Evolutionary conservation across 1,140 invertebrate genomes (phyloP), one percentile per base, ranked within the genome.

Genomic region (Paramacrobiotus metropolitanus): DNA sequence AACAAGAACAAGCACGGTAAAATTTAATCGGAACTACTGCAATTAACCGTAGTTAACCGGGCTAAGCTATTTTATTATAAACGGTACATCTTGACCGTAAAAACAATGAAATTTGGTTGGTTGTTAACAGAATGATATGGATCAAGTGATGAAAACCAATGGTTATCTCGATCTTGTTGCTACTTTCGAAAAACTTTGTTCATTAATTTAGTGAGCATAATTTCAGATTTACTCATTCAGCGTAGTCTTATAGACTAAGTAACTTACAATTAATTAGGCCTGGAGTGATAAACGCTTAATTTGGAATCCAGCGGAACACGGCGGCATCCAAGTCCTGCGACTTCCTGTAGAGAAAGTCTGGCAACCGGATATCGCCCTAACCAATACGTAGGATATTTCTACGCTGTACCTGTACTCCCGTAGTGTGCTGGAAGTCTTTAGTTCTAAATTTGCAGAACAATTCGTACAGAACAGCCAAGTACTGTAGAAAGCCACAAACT

Each of bases 131-230:
- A 93, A 95, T 70, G 92, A 96, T 76, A 96, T 94, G 74, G 94
- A 93, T 77, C 91, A 96, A 78, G 92, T 96, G 68, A 94, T 95
- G 90, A 96, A 95, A 76, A 93, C 90, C 9, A 96, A 96, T 73
- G 91, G 95, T 31, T 96, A 91, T 91, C 77, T 95, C 69, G 80
- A 89, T 73, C 80, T 95, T 77, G 87, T 82, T 73, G 80, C 76
- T 77, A 40, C 9, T 9, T 15, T 30, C 31, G 44, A 62, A 24
- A 21, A 63, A 65, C 21, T 44, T 20, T 62, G 29, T 20, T 21
- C 24, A 24, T n/a, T n/a, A n/a, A 40, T n/a, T n/a, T 15, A 40
- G 9, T 40, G 34, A 40, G 9, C 34, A 40, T 15, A 15, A n/a
- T 9, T 40, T 9, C 61, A 48, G 4, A 60, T 55, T 31, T 21